Evolutionary conservation across 2,888 invertebrate genomes (phyloP).

Genomic region (Tholera decimalis): DNA sequence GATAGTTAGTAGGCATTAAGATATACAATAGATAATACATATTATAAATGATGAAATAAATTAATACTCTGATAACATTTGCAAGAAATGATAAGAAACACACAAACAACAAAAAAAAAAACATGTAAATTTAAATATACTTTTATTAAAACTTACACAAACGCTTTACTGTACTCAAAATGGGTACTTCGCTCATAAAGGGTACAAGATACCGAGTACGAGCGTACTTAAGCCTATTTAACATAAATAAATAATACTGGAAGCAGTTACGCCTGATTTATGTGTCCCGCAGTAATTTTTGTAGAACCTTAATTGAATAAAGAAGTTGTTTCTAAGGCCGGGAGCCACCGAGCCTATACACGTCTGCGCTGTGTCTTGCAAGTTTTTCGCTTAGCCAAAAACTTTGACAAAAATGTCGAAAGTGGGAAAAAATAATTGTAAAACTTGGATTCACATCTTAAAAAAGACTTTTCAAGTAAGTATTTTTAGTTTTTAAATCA

Average conservation of each 20-base stretch:
- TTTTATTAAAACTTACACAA: constrained; percentile 37
- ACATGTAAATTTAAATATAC: too few species aligned
- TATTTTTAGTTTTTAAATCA: too few species aligned
- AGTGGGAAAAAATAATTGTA: not conserved
- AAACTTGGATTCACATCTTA: not conserved
- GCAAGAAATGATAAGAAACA: constrained; percentile 33
- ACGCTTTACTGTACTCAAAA: constrained; percentile 45
- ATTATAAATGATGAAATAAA: too few species aligned
- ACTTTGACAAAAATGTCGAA: not conserved
- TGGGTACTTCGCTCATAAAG: constrained; percentile 67
- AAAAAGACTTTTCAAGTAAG: not conserved
- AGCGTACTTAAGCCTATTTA: constrained; percentile 81
- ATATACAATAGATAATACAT: too few species aligned
- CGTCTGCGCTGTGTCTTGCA: not conserved
- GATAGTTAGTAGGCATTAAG: too few species aligned
- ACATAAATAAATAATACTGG: constrained; percentile 85
- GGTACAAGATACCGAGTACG: constrained; percentile 70
- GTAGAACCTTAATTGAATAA: constrained; percentile 83
- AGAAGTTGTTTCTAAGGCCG: constrained; percentile 70
- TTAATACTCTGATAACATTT: too few species aligned
- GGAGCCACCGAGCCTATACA: constrained; percentile 12
- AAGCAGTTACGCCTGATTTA: constrained; percentile 83
- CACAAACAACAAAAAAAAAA: constrained; percentile 49
- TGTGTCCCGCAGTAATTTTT: constrained; percentile 81
- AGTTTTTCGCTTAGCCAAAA: constrained; percentile 12